Evolutionary conservation across 2,888 invertebrate species (phyloP), one percentile per base, ranked within the genome.

Genomic region (Augochlorella aurata): DNA sequence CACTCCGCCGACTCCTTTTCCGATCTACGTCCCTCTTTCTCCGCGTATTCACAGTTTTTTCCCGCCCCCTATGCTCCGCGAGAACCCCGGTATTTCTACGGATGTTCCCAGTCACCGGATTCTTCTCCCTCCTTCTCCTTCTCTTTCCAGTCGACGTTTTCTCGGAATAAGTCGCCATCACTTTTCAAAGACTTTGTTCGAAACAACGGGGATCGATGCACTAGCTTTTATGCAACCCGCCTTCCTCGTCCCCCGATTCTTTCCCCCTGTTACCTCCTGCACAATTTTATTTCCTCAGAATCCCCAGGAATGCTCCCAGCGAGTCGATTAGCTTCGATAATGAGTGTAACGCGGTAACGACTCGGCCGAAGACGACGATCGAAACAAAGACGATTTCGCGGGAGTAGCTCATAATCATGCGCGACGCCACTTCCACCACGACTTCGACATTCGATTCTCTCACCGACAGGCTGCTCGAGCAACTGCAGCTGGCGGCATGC

Each of bases 351-450:
- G 54, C 9, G 12, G n/a, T n/a, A 18, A 65, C 18, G 24, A 45
- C 58, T 71, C 16, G 44, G 18, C 18, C 14, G 18, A 9, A 9
- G 21, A 14, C 38, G 38, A 38, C 49, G 47, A 14, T 44, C 69
- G 70, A 24, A 72, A 72, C 66, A 71, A 79, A 79, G 77, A 77
- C 67, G 66, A 21, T 52, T 63, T 16, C 65, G 29, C 61, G 45
- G n/a, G 66, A 72, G 63, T 72, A 18, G 71, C 71, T 72, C 71
- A 72, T 80, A 80, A 80, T 80, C 67, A 61, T 68, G 79, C 77
- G 45, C 78, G 50, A 50, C 70, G 66, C 66, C n/a, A 47, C 50
- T 77, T 77, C 50, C 77, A 18, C 63, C 21, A 24, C 77, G 50
- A 77, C 61, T 77, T 76, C 69, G 69, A 79, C 78, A 21, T 75